Conservation (phyloP, 2,888 invertebrate genomes). For the Brassicogethes aeneus region DNA sequence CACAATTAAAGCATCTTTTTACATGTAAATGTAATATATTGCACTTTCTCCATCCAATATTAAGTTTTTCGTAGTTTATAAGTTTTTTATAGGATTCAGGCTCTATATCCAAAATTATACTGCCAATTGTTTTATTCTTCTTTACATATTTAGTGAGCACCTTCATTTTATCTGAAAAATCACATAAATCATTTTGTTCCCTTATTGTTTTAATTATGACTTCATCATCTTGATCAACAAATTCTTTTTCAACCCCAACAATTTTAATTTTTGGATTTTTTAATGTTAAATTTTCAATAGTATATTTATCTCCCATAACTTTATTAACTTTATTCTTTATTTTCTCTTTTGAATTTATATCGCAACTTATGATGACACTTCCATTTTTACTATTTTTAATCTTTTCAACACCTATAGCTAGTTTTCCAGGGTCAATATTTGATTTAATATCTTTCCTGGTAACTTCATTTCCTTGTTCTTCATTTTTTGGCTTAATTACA, state of each 20-base stretch:
- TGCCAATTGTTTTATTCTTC: neutral
- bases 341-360: neutral
- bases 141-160: conserved; percentile 1
- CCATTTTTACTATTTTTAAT: conserved; percentile 1
- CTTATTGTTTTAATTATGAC: neutral
- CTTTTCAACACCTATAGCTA: neutral
- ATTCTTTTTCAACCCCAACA: neutral
- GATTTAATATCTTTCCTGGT: neutral
- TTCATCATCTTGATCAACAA: neutral
- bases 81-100: neutral
- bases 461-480: conserved; percentile 1
- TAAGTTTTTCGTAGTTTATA: conserved; percentile 1
- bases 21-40: neutral
- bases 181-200: neutral
- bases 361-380: neutral
- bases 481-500: neutral
- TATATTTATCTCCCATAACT: neutral
- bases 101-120: neutral
- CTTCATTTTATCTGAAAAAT: neutral
- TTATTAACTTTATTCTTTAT: neutral
- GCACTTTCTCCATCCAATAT: conserved; percentile 1
- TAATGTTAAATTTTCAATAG: neutral
- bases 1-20: neutral
- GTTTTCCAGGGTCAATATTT: neutral
- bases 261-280: neutral